Conservation (phyloP, 2,113 vertebrate genomes). For the Girardinichthys multiradiatus region DNA sequence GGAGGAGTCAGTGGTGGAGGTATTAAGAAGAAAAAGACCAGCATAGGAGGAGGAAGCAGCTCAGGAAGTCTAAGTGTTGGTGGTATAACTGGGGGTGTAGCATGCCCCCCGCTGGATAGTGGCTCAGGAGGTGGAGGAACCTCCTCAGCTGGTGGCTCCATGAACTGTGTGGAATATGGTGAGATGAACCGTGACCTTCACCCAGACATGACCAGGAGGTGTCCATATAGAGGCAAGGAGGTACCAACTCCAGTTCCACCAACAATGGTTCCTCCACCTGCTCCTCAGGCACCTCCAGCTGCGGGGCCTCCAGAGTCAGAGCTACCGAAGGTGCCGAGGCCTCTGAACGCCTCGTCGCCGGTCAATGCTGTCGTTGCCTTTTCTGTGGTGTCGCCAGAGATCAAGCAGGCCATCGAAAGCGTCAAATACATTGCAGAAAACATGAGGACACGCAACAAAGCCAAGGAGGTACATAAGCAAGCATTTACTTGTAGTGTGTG, state of each 20-base stretch:
- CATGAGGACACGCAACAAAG: conserved; percentile 90
- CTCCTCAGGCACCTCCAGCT: conserved; percentile 39
- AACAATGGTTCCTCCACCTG: conserved; percentile 47
- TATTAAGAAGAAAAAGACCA: conserved; percentile 67
- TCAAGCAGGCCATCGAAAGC: conserved; percentile 87
- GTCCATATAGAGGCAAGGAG: conserved; percentile 74
- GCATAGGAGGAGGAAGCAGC: conserved; percentile 57
- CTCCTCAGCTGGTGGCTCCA: conserved; percentile 56
- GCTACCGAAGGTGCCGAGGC: conserved; percentile 58
- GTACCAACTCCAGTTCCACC: conserved; percentile 77
- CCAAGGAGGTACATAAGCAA: conserved; percentile 85
- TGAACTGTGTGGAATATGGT: conserved; percentile 76
- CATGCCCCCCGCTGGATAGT: conserved; percentile 48
- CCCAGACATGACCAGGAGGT: conserved; percentile 67
- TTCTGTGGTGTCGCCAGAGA: conserved; percentile 82
- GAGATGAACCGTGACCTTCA: conserved; percentile 73
- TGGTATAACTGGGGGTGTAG: conserved; percentile 64
- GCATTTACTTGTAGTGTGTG: neutral
- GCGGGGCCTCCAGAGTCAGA: conserved; percentile 66
- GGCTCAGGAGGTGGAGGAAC: conserved; percentile 53
- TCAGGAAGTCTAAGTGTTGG: conserved; percentile 67
- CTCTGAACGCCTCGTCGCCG: conserved; percentile 69
- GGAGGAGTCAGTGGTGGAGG: conserved; percentile 27
- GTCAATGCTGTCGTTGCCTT: conserved; percentile 76
- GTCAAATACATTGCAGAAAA: conserved; percentile 93